phyloP scores from a whole-genome alignment of 2,797 vertebrate genomes.

The Graptemys geographica region DNA sequence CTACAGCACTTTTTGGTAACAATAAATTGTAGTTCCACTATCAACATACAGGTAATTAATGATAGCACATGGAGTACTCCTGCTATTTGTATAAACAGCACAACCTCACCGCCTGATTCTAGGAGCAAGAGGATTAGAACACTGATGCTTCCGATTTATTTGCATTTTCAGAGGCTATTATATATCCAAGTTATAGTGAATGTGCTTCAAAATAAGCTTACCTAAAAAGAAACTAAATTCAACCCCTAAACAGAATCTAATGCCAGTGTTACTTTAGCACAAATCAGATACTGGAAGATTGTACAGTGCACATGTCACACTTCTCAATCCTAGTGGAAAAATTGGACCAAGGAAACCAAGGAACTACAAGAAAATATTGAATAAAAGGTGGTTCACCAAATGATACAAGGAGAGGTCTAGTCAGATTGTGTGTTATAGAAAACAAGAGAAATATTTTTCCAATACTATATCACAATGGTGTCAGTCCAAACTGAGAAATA shows the following conservation, averaged over 20 bases:
- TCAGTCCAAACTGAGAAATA: background rate
- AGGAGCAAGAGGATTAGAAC: background rate
- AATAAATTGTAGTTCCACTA: background rate
- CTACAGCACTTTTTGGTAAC: background rate
- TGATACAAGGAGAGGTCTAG: background rate
- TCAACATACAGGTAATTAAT: background rate
- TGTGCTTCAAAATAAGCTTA: background rate
- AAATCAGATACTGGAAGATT: background rate
- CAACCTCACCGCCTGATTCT: background rate
- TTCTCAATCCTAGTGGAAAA: background rate
- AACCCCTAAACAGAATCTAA: background rate
- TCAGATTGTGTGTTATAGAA: background rate
- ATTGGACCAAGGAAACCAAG: background rate
- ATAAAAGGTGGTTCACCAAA: background rate
- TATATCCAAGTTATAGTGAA: background rate
- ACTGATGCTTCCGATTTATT: background rate
- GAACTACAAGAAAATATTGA: background rate
- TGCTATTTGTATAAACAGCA: background rate
- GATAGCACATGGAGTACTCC: fast-evolving
- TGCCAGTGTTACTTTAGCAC: background rate
- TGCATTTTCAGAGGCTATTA: background rate
- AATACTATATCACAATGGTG: background rate
- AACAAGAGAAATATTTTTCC: background rate
- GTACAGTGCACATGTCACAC: background rate
- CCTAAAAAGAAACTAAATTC: background rate